phyloP scores from a whole-genome alignment of 2,113 vertebrate species.

The Anas platyrhynchos region DNA sequence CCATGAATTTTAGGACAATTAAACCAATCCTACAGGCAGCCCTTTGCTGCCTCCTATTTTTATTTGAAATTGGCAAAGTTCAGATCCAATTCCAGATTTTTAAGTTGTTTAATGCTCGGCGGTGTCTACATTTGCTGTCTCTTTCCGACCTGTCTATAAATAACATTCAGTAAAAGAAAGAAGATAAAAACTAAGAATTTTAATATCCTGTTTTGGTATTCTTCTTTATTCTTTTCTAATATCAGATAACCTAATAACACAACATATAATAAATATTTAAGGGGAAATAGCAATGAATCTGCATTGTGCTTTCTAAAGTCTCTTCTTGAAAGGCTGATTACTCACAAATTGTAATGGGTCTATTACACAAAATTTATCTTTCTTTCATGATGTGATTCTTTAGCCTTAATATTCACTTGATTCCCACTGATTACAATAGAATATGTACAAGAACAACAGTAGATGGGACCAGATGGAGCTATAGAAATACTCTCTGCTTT shows the following conservation, averaged over 20 bases:
- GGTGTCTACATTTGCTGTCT: not conserved
- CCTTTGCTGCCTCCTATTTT: not conserved
- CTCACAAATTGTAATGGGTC: constrained; percentile 50
- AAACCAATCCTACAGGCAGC: not conserved
- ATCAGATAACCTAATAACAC: constrained; percentile 52
- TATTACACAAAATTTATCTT: constrained; percentile 53
- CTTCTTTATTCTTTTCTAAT: constrained; percentile 52
- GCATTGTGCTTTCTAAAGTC: constrained; percentile 33
- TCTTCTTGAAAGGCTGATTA: constrained; percentile 57
- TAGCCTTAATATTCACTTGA: constrained; percentile 38
- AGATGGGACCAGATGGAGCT: not conserved
- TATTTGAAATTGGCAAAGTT: not conserved
- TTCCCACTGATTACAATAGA: constrained; percentile 29
- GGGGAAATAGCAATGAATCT: constrained; percentile 49
- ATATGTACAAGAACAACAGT: not conserved
- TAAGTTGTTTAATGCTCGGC: not conserved
- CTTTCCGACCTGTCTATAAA: constrained; percentile 28
- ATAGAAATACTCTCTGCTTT: constrained; percentile 18
- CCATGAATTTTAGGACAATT: not conserved
- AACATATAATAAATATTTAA: constrained; percentile 61
- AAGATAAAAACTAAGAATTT: constrained; percentile 43
- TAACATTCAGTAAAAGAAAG: constrained; percentile 6
- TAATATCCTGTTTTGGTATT: constrained; percentile 54
- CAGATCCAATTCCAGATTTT: not conserved
- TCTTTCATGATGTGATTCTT: constrained; percentile 42